Evolutionary conservation across 2,797 vertebrate genomes (phyloP).

Genomic region (Oryzias dopingdopingensis): DNA sequence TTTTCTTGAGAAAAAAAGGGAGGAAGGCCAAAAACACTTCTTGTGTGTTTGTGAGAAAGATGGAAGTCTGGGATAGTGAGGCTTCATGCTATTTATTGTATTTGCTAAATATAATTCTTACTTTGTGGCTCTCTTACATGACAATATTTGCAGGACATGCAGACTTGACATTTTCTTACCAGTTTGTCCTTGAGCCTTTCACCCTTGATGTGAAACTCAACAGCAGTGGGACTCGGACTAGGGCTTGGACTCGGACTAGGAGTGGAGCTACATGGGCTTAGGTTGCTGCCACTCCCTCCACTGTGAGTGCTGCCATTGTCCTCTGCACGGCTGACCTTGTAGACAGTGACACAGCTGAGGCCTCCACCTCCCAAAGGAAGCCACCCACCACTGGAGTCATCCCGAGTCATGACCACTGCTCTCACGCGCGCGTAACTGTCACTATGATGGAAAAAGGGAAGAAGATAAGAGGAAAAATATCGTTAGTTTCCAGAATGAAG

Average conservation of each 20-base stretch:
- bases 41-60: slow-evolving; percentile 46
- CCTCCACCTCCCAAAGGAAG: slow-evolving; percentile 94
- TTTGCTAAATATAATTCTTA: background rate
- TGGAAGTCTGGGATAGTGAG: slow-evolving; percentile 26
- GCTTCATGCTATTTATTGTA: slow-evolving; percentile 22
- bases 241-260: slow-evolving; percentile 66
- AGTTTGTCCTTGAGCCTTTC: slow-evolving; percentile 98
- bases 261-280: slow-evolving; percentile 77
- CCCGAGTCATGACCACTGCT: slow-evolving; percentile 99
- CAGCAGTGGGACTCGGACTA: slow-evolving; percentile 61
- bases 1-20: slow-evolving; percentile 71
- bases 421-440: slow-evolving; percentile 97
- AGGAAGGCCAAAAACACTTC: slow-evolving; percentile 69
- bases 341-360: slow-evolving; percentile 96
- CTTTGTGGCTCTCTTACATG: background rate
- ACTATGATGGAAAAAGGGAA: slow-evolving; percentile 74
- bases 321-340: slow-evolving; percentile 90
- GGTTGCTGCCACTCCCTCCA: slow-evolving; percentile 74
- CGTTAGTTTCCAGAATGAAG: slow-evolving; percentile 25
- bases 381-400: slow-evolving; percentile 99
- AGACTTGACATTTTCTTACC: slow-evolving; percentile 76
- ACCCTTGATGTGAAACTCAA: slow-evolving; percentile 95
- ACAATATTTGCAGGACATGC: background rate
- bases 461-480: background rate
- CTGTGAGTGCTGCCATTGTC: slow-evolving; percentile 85